Base-by-base conservation (phyloP, 2,113 vertebrate species). In the Pseudorhombus dupliciocellatus region DNA sequence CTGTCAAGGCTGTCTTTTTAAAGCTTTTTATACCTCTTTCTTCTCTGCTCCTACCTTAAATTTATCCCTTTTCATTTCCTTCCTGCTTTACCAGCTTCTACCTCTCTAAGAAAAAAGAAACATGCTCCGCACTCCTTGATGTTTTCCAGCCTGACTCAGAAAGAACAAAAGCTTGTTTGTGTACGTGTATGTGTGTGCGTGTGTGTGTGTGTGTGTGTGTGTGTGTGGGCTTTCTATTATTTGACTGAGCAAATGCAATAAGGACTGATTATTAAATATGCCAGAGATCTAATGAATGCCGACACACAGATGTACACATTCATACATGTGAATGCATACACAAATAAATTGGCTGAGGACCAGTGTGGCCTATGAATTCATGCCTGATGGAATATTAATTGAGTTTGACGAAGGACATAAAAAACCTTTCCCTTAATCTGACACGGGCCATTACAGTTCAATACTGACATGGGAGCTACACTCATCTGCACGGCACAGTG, bases 351-450 rank as follows among this genome's bases (percentile, higher is more conserved):
- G 77, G 75, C 59, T 25, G 8, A 58, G 67, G 80, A 84, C 83
- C 89, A 85, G 75, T 50, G 60, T 84, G 79, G 82, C 76, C 73
- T 80, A 87, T 84, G 77, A 89, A 88, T 89, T 88, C 70, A 83
- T 80, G 83, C 75, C 83, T 87, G 90, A 86, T 90, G 83, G 87
- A 88, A 86, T 88, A 90, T 89, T 90, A 90, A 91, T 90, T 90
- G 90, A 88, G 82, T 90, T 87, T 92, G 86, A 91, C 79, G 40
- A 76, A 83, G 66, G 84, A 89, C 87, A 91, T 90, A 85, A 91
- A 92, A 89, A 82, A 30, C 85, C 79, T 86, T 85, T 75, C 63
- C 67, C 72, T 85, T 91, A 88, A 89, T 91, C 85, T 86, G 87
- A 84, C 85, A 87, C 60, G 79, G 84, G 52, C 87, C 88, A 88